These are phyloP conservation scores for Calephelis virginiensis DNA, from an alignment of 1,140 invertebrate genomes.

Conservation along the genomic window DNA sequence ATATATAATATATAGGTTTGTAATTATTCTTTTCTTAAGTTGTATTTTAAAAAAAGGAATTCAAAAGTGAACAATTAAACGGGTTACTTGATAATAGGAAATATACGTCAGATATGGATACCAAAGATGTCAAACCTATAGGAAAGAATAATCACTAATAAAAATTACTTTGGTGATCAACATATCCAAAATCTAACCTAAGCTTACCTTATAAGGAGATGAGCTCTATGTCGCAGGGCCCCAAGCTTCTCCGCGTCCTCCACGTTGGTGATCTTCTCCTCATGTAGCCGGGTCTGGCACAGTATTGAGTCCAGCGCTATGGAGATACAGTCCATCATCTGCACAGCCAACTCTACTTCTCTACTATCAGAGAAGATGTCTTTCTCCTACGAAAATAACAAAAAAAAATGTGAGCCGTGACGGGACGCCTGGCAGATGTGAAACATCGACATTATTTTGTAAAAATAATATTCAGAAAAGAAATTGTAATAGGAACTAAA, in stretches of 20 bases:
- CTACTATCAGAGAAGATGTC: slow-evolving; percentile 44
- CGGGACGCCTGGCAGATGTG: no score
- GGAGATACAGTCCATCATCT: slow-evolving; percentile 52
- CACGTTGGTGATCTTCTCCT: slow-evolving; percentile 25
- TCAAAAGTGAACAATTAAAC: no score
- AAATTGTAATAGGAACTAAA: no score
- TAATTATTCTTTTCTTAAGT: no score
- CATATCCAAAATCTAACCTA: background rate
- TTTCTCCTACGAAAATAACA: slow-evolving; percentile 44
- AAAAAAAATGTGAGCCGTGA: no score
- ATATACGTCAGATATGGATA: background rate
- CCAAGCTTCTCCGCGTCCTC: slow-evolving; percentile 34
- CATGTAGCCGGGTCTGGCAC: slow-evolving; percentile 40
- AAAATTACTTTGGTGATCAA: background rate
- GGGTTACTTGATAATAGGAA: background rate
- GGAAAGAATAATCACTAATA: no score
- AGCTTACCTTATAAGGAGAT: slow-evolving; percentile 44
- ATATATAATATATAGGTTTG: no score
- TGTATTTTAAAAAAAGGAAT: no score
- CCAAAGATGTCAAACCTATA: background rate
- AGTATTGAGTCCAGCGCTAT: slow-evolving; percentile 52
- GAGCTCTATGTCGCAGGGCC: slow-evolving; percentile 43
- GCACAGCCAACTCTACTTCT: slow-evolving; percentile 51
- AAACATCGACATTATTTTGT: no score
- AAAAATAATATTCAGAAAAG: no score